Percentiles rank a stretch among this genome's conserved stretches.
phyloP scores from a whole-genome alignment of 2,113 vertebrate species.

The Zosterops borbonicus region DNA sequence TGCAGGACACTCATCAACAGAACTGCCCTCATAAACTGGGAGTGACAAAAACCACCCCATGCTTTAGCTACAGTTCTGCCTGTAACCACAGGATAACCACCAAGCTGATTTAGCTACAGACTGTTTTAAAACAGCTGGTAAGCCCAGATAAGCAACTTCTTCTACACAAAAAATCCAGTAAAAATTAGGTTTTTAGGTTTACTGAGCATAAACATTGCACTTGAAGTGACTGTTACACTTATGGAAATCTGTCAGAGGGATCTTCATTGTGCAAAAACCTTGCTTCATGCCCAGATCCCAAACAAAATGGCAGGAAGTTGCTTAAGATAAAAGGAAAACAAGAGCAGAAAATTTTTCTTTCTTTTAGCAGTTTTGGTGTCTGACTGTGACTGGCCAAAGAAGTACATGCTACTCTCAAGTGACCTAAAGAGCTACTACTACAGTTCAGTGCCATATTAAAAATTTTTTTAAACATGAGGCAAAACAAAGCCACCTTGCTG shows the following conservation, averaged over 20 bases:
- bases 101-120: not conserved
- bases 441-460: not conserved
- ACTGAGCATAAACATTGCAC: not conserved
- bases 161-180: not conserved
- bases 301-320: not conserved
- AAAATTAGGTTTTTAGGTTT: not conserved
- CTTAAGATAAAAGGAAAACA: not conserved
- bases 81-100: not conserved
- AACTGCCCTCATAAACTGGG: not conserved
- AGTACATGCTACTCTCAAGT: not conserved
- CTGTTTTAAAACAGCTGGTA: not conserved
- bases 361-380: not conserved
- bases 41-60: not conserved
- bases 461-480: not conserved
- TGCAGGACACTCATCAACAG: not conserved
- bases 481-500: not conserved
- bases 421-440: not conserved
- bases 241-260: not conserved
- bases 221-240: not conserved
- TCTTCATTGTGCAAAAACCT: not conserved
- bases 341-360: not conserved
- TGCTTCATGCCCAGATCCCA: not conserved
- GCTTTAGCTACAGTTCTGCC: not conserved
- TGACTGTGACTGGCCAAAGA: not conserved
- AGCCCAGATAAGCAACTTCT: conserved; percentile 10